Evolutionary conservation across 1,140 invertebrate genomes (phyloP).

Genomic region (Sycophaga agraensis): DNA sequence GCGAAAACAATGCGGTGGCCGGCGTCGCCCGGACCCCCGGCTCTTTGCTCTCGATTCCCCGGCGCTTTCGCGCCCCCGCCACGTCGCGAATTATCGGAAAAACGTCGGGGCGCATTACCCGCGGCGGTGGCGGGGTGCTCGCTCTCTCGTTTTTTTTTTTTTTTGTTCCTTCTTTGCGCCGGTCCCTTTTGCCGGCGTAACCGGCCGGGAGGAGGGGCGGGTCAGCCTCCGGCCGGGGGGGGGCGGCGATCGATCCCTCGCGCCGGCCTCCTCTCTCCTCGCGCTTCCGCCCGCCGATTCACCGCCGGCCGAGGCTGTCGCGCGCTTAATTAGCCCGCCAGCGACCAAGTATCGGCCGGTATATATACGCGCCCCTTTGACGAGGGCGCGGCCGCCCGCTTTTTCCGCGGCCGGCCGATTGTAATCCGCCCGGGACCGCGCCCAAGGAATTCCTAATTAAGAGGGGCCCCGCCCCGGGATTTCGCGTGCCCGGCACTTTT

Average conservation of each 20-base stretch:
- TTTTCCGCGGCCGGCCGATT: neutral
- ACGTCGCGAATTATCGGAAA: conserved; percentile 49
- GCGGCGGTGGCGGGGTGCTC: too few relatives aligned
- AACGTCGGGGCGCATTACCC: conserved; percentile 53
- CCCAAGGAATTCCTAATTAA: too few relatives aligned
- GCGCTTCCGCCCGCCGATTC: neutral
- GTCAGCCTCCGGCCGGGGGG: too few relatives aligned
- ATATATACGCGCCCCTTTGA: neutral
- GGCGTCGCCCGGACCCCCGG: neutral
- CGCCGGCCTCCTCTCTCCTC: neutral
- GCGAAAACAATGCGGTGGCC: neutral
- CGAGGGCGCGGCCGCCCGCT: neutral
- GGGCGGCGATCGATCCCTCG: neutral
- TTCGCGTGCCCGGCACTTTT: too few relatives aligned
- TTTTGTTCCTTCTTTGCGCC: too few relatives aligned
- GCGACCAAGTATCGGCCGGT: neutral
- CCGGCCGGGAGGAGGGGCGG: too few relatives aligned
- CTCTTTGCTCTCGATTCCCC: neutral
- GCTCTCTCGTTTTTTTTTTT: too few relatives aligned
- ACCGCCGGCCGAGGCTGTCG: neutral
- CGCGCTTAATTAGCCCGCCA: neutral
- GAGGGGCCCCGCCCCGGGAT: too few relatives aligned
- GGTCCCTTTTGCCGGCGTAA: too few relatives aligned
- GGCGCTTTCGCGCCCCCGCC: neutral
- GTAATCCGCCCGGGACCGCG: too few relatives aligned